phyloP scores from a whole-genome alignment of 2,888 invertebrate genomes.

The Nymphalis urticae region DNA sequence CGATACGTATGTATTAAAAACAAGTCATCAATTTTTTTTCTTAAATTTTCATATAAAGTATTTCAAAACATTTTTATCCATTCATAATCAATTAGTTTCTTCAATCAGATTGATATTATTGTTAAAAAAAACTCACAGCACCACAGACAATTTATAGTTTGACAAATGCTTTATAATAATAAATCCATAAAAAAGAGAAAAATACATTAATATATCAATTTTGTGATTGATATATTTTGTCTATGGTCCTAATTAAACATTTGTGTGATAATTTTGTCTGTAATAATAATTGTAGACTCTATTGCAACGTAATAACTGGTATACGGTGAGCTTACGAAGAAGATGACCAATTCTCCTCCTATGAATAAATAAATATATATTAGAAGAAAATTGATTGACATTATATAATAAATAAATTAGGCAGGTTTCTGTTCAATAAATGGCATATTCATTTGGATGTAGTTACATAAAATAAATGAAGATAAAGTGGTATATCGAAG shows the following conservation, averaged over 20 bases:
- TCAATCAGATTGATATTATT: not conserved
- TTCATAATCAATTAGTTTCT: not conserved
- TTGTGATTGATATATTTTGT: not conserved
- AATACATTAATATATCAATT: not conserved
- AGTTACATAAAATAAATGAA: no score
- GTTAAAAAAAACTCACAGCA: not conserved
- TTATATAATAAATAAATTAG: no score
- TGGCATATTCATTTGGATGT: no score
- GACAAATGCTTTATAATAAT: not conserved
- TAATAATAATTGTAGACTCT: constrained; percentile 2
- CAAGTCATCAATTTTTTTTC: constrained; percentile 15
- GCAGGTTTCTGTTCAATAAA: no score
- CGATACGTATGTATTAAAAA: not conserved
- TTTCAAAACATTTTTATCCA: not conserved
- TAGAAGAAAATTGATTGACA: not conserved
- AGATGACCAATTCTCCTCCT: constrained; percentile 39
- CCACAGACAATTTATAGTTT: not conserved
- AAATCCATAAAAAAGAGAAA: not conserved
- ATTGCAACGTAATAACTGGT: constrained; percentile 15
- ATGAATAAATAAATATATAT: constrained; percentile 14
- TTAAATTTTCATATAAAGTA: not conserved
- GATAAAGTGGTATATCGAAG: no score
- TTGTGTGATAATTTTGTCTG: constrained; percentile 1
- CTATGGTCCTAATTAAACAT: constrained; percentile 1
- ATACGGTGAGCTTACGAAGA: constrained; percentile 30